A percentile compares a stretch with the other conserved stretches of the same genome.
These are phyloP conservation scores for Leptosomus discolor DNA, from an alignment of 2,113 vertebrate species.

Conservation along the genomic window DNA sequence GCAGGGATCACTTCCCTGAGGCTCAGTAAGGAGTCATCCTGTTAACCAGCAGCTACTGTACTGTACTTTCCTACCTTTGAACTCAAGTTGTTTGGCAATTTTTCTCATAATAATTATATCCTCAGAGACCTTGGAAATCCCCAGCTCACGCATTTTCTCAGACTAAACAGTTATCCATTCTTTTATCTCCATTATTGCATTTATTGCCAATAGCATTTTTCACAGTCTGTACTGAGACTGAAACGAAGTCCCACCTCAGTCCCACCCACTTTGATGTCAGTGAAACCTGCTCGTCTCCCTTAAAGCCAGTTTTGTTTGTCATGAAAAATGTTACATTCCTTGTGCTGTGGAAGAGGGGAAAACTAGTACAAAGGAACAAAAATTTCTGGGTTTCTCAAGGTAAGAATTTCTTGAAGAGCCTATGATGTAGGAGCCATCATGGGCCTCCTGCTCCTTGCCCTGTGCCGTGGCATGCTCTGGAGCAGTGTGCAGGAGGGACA, in stretches of 20 bases:
- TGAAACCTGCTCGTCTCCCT: not conserved
- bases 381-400: not conserved
- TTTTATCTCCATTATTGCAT: not conserved
- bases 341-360: not conserved
- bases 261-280: not conserved
- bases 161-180: conserved; percentile 4
- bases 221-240: not conserved
- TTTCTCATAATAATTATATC: not conserved
- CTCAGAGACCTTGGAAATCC: not conserved
- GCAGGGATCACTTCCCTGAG: not conserved
- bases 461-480: not conserved
- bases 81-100: not conserved
- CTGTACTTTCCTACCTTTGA: not conserved
- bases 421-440: not conserved
- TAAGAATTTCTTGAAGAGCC: not conserved
- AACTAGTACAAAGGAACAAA: not conserved
- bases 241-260: not conserved
- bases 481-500: not conserved
- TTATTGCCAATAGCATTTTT: not conserved
- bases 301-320: not conserved
- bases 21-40: not conserved
- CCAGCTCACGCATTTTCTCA: not conserved
- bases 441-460: not conserved
- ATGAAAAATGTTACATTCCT: not conserved
- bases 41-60: not conserved